A percentile compares a stretch with the other conserved stretches of the same genome.
phyloP scores from a whole-genome alignment of 2,888 invertebrate species.

The Exocentrus adspersus region DNA sequence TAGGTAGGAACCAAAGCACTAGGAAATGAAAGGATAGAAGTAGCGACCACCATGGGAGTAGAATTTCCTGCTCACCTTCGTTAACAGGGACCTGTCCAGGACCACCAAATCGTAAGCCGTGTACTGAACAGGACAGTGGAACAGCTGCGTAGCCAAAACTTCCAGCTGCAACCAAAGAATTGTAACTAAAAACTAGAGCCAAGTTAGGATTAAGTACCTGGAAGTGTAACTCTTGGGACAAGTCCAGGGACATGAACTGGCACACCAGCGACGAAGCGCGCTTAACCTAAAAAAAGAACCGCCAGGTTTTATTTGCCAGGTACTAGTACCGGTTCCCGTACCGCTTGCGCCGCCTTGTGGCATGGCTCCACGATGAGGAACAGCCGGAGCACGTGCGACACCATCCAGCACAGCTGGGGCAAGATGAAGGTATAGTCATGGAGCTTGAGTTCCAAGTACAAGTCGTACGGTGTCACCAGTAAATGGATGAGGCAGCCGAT shows the following conservation, averaged over 20 bases:
- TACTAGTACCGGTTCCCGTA: too few relatives aligned
- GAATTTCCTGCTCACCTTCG: slow-evolving; percentile 4
- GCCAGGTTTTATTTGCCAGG: too few relatives aligned
- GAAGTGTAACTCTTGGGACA: not conserved
- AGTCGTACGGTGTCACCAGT: slow-evolving; percentile 10
- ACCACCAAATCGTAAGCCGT: slow-evolving; percentile 15
- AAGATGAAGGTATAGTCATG: not conserved
- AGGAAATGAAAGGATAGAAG: too few relatives aligned
- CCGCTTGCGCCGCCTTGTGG: slow-evolving; percentile 9
- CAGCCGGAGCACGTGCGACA: not conserved
- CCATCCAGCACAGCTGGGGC: not conserved
- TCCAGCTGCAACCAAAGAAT: slow-evolving; percentile 21
- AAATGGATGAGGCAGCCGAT: slow-evolving; percentile 14
- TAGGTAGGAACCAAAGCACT: not conserved
- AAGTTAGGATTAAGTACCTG: too few relatives aligned
- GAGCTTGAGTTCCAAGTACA: not conserved
- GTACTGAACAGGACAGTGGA: slow-evolving; percentile 23
- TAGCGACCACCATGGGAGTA: not conserved
- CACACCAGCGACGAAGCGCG: not conserved
- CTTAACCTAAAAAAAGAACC: slow-evolving; percentile 22
- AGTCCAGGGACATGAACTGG: not conserved
- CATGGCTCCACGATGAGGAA: slow-evolving; percentile 30
- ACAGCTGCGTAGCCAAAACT: slow-evolving; percentile 2
- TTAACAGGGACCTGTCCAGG: slow-evolving; percentile 18
- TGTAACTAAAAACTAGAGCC: too few relatives aligned